Conservation (phyloP, 2,113 vertebrate genomes). For the Pterocles gutturalis region DNA sequence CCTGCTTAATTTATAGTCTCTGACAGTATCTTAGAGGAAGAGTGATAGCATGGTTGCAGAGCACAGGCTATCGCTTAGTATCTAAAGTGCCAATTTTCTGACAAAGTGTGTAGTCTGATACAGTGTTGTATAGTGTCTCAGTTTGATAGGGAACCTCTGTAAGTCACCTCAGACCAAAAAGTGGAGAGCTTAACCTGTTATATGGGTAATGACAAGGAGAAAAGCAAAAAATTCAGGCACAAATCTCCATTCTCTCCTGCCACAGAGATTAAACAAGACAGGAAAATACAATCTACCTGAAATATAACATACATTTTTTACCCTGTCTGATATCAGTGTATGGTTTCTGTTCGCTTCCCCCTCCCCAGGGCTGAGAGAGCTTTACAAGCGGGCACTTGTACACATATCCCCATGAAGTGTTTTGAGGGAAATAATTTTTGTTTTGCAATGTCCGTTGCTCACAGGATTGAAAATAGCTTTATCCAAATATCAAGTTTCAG, state of each 20-base stretch:
- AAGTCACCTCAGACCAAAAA: conserved; percentile 59
- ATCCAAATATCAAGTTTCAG: not conserved
- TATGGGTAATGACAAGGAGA: conserved; percentile 27
- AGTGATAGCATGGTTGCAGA: conserved; percentile 47
- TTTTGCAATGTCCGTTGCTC: not conserved
- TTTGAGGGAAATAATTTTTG: not conserved
- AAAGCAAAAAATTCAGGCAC: conserved; percentile 43
- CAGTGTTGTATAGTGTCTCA: not conserved
- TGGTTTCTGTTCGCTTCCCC: not conserved
- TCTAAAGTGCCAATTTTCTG: conserved; percentile 58
- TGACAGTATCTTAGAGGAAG: conserved; percentile 45
- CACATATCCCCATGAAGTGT: not conserved
- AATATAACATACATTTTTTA: not conserved
- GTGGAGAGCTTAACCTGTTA: not conserved
- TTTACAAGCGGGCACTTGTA: not conserved
- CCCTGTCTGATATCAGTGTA: not conserved
- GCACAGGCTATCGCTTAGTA: conserved; percentile 33
- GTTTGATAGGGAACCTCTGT: conserved; percentile 29
- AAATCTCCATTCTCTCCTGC: not conserved
- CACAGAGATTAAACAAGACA: not conserved
- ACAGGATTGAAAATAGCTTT: not conserved
- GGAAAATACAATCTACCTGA: conserved; percentile 4
- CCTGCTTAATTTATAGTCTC: conserved; percentile 39
- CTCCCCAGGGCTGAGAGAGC: not conserved
- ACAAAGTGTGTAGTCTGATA: conserved; percentile 60